Percentiles rank a stretch among this genome's conserved stretches.
Conservation (phyloP, 2,113 vertebrate genomes). For the Terrapene triunguis region DNA sequence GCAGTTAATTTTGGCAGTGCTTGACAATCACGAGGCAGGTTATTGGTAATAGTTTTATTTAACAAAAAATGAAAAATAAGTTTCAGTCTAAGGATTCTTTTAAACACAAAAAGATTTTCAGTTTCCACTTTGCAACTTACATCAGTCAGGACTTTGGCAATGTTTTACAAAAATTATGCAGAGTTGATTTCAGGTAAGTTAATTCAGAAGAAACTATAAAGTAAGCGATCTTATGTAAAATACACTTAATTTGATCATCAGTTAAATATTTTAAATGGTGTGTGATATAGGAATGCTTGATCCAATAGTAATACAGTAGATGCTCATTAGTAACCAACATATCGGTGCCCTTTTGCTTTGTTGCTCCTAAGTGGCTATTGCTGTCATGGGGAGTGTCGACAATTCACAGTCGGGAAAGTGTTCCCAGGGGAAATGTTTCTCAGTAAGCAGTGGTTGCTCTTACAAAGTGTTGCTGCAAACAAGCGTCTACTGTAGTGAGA, state of each 20-base stretch:
- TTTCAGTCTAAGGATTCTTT: not conserved
- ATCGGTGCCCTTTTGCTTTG: no score
- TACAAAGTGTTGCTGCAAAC: not conserved
- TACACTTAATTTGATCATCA: not conserved
- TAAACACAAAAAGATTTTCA: not conserved
- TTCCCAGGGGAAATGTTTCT: no score
- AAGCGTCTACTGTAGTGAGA: constrained; percentile 21
- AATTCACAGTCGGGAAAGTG: no score
- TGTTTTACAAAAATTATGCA: not conserved
- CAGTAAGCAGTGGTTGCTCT: no score
- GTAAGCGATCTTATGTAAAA: not conserved
- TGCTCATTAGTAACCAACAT: no score
- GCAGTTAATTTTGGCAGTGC: not conserved
- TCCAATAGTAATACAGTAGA: not conserved
- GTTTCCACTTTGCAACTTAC: not conserved
- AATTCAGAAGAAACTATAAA: not conserved
- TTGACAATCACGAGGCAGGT: not conserved
- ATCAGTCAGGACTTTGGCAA: not conserved
- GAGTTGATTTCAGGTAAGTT: not conserved
- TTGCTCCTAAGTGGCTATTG: no score
- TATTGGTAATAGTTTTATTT: not conserved
- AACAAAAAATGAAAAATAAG: not conserved
- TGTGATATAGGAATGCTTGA: not conserved
- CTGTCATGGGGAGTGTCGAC: no score
- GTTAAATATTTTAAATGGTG: not conserved